Evolutionary conservation across 2,113 vertebrate genomes (phyloP).

Genomic region (Actenoides lindsayi): DNA sequence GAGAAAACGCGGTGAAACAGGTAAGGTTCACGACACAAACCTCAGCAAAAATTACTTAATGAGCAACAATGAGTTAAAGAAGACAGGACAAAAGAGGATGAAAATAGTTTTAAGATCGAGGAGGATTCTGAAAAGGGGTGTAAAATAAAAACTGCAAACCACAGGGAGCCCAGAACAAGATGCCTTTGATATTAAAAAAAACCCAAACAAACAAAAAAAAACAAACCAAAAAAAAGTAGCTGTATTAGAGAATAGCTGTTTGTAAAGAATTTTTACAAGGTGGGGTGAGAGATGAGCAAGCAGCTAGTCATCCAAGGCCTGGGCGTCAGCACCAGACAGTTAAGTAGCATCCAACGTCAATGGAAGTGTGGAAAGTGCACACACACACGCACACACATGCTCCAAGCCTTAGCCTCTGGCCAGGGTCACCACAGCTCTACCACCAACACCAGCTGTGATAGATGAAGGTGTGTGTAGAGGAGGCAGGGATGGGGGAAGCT

Average conservation of each 20-base stretch:
- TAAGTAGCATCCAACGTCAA: not conserved
- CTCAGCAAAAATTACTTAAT: not conserved
- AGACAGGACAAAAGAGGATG: not conserved
- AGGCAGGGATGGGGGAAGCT: not conserved
- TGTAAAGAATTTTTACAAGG: slow-evolving; percentile 1
- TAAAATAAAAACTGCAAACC: not conserved
- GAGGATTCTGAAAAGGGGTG: not conserved
- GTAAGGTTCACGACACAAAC: not conserved
- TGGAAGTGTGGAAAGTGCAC: not conserved
- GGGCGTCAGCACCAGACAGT: not conserved
- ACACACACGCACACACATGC: fast-evolving
- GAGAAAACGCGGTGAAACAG: not conserved
- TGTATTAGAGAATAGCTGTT: slow-evolving; percentile 13
- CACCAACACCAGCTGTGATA: not conserved
- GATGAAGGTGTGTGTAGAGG: not conserved
- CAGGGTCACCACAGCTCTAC: not conserved
- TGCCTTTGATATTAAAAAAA: not conserved
- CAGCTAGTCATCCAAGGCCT: not conserved
- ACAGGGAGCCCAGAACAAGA: not conserved
- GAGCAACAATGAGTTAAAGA: not conserved
- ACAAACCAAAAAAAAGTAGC: not conserved
- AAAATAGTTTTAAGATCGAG: not conserved
- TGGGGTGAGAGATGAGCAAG: slow-evolving; percentile 17
- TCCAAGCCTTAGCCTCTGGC: not conserved
- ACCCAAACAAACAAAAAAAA: not conserved